Evolutionary conservation across 2,888 invertebrate species (phyloP).

Genomic region (Cantharis flavilabris): DNA sequence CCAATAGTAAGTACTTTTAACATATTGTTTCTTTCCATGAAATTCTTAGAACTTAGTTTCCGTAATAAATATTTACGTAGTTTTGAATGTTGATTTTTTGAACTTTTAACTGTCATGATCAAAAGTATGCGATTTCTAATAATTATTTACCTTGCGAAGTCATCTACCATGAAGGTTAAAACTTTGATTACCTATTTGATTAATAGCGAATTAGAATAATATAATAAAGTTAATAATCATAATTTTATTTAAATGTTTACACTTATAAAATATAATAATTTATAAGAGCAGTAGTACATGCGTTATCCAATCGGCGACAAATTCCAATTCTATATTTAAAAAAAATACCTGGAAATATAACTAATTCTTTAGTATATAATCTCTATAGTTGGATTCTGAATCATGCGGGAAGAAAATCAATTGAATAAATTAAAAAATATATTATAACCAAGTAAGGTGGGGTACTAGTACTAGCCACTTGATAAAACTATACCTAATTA

Average conservation of each 20-base stretch:
- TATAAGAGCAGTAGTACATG: not conserved
- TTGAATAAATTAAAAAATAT: no score
- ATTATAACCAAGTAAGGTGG: not conserved
- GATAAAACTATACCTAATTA: not conserved
- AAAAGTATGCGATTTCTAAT: not conserved
- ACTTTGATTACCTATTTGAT: not conserved
- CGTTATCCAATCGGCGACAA: not conserved
- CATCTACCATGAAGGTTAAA: not conserved
- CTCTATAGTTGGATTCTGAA: not conserved
- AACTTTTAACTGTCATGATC: not conserved
- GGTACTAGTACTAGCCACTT: no score
- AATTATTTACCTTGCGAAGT: not conserved
- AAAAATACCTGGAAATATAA: not conserved
- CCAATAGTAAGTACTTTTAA: constrained; percentile 24
- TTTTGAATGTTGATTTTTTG: not conserved
- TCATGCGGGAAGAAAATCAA: not conserved
- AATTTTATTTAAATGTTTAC: not conserved
- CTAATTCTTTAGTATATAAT: not conserved
- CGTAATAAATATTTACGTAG: not conserved
- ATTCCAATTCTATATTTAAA: not conserved
- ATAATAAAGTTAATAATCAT: not conserved
- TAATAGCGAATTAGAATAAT: not conserved
- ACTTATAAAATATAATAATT: not conserved
- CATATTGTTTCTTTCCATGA: not conserved
- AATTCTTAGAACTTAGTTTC: not conserved